These are phyloP conservation scores for Melinopterus prodromus DNA, from an alignment of 2,888 invertebrate genomes.

Conservation along the genomic window DNA sequence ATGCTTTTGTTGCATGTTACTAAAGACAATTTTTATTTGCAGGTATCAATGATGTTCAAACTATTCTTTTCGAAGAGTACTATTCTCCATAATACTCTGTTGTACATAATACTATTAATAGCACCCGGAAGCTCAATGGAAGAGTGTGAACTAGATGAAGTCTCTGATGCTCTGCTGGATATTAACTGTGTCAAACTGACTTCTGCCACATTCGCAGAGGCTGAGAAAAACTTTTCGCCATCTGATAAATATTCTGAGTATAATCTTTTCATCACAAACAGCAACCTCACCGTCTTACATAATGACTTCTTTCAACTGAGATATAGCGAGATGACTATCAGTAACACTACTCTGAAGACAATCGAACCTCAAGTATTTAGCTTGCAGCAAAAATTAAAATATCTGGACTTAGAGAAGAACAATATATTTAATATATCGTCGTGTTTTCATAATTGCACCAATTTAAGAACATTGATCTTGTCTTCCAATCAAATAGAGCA, in stretches of 20 bases:
- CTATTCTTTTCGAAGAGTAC: neutral
- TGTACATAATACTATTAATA: neutral
- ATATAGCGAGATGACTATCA: neutral
- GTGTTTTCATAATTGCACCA: neutral
- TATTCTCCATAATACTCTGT: neutral
- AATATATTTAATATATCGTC: neutral
- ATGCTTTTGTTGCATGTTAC: too few species aligned
- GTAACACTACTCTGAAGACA: neutral
- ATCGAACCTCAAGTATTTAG: neutral
- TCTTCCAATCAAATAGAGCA: neutral
- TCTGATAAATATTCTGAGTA: neutral
- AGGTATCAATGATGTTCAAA: neutral
- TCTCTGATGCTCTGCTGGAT: neutral
- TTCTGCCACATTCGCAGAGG: neutral
- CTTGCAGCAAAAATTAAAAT: neutral
- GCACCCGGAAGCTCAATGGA: neutral
- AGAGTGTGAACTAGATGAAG: neutral
- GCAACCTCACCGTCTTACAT: neutral
- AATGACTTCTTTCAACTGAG: neutral
- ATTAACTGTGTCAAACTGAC: neutral
- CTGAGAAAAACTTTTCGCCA: neutral
- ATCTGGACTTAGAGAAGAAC: neutral
- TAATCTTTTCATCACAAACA: neutral
- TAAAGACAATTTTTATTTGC: neutral
- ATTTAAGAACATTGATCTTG: neutral